Percentiles rank a stretch among this genome's conserved stretches.
These are phyloP conservation scores for Quadriops clusia DNA, from an alignment of 2,888 invertebrate genomes.

Conservation along the genomic window DNA sequence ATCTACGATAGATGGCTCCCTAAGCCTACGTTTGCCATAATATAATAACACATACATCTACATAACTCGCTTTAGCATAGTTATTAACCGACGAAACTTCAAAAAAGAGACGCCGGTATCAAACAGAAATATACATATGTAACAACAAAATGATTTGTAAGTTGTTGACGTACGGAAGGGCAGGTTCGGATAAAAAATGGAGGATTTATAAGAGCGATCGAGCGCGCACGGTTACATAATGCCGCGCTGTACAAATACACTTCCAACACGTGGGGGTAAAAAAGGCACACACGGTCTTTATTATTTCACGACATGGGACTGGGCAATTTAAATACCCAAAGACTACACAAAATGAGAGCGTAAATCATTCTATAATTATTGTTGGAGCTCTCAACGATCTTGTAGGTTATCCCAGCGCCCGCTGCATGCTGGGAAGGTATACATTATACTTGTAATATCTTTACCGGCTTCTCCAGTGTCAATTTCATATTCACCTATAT, in stretches of 20 bases:
- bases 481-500: slow-evolving; percentile 11
- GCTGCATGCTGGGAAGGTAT: slow-evolving; percentile 15
- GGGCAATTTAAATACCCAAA: slow-evolving; percentile 14
- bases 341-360: slow-evolving; percentile 13
- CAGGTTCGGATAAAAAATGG: slow-evolving; percentile 1
- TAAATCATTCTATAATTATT: slow-evolving; percentile 19
- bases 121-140: too few species aligned
- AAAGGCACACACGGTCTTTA: slow-evolving; percentile 2
- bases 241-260: background rate
- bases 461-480: slow-evolving; percentile 15
- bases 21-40: too few species aligned
- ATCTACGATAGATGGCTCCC: too few species aligned
- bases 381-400: slow-evolving; percentile 18
- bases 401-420: slow-evolving; percentile 15
- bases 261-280: background rate
- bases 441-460: slow-evolving; percentile 19
- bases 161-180: too few species aligned
- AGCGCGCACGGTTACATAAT: slow-evolving; percentile 1
- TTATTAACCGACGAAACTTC: too few species aligned
- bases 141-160: too few species aligned
- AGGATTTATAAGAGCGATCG: background rate
- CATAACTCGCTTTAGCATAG: too few species aligned
- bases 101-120: too few species aligned
- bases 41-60: too few species aligned
- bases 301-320: slow-evolving; percentile 9